A percentile compares a stretch with the other conserved stretches of the same genome.
phyloP scores from a whole-genome alignment of 2,888 invertebrate species.

The Meta bourneti region DNA sequence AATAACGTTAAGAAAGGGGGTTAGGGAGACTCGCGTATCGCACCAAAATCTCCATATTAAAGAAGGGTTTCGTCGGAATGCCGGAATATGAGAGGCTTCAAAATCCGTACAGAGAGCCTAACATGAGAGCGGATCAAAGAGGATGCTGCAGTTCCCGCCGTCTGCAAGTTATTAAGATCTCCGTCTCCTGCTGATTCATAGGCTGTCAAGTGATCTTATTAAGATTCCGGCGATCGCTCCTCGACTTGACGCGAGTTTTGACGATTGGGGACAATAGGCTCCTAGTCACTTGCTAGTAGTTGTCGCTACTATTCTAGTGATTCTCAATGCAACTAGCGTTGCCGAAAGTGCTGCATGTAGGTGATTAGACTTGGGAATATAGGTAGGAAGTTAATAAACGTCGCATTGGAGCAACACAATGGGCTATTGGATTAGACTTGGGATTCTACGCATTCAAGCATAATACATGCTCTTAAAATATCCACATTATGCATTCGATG shows the following conservation, averaged over 20 bases:
- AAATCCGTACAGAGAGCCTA: not conserved
- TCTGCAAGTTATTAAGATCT: not conserved
- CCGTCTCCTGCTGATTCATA: conserved; percentile 8
- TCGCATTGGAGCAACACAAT: too few species aligned
- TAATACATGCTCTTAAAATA: too few species aligned
- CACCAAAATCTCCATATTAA: conserved; percentile 59
- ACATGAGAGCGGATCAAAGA: not conserved
- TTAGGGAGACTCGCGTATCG: not conserved
- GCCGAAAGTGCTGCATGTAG: too few species aligned
- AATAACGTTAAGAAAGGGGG: conserved; percentile 58
- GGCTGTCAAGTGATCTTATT: conserved; percentile 10
- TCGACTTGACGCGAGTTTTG: not conserved
- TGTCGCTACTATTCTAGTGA: too few species aligned
- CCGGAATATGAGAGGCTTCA: conserved; percentile 27
- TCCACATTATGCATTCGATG: too few species aligned
- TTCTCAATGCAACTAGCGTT: too few species aligned
- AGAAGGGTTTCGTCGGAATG: conserved; percentile 54
- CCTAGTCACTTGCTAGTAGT: too few species aligned
- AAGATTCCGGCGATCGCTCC: not conserved
- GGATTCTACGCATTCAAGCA: too few species aligned
- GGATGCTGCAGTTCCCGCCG: not conserved
- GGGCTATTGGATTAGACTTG: too few species aligned
- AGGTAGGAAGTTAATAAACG: too few species aligned
- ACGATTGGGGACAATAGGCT: not conserved
- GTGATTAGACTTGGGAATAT: too few species aligned